phyloP scores from a whole-genome alignment of 2,888 invertebrate species.

The Meteorus cinctellus region DNA sequence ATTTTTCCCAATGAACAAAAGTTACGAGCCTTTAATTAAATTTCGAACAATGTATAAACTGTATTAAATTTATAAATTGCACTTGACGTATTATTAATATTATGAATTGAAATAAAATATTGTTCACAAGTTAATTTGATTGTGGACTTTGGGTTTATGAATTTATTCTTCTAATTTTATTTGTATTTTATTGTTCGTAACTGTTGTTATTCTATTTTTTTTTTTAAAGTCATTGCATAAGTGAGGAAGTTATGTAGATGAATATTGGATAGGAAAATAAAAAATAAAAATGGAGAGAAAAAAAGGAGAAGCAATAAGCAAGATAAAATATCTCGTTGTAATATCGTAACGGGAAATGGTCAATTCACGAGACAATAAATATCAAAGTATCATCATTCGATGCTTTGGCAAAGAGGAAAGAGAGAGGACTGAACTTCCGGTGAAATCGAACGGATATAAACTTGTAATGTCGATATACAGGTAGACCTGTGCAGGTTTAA shows the following conservation, averaged over 20 bases:
- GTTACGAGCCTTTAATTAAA: conserved; percentile 5
- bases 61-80: background rate
- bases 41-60: background rate
- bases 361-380: conserved; percentile 35
- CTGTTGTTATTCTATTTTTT: background rate
- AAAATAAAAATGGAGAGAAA: background rate
- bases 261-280: conserved; percentile 1
- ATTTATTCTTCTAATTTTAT: too few species aligned
- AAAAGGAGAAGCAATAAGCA: conserved; percentile 1
- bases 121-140: too few species aligned
- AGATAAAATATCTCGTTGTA: conserved; percentile 20
- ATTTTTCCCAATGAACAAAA: conserved; percentile 2
- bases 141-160: too few species aligned
- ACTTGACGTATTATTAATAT: background rate
- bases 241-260: background rate
- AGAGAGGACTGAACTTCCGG: conserved; percentile 38
- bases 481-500: background rate
- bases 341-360: conserved; percentile 37
- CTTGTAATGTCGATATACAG: background rate
- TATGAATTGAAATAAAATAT: background rate
- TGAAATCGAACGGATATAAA: conserved; percentile 39
- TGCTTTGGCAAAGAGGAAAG: conserved; percentile 21
- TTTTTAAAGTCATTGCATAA: background rate
- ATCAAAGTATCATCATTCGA: conserved; percentile 30
- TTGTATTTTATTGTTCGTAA: too few species aligned